Conservation (phyloP, 1,140 invertebrate species). For the Drosophila prosaltans region DNA sequence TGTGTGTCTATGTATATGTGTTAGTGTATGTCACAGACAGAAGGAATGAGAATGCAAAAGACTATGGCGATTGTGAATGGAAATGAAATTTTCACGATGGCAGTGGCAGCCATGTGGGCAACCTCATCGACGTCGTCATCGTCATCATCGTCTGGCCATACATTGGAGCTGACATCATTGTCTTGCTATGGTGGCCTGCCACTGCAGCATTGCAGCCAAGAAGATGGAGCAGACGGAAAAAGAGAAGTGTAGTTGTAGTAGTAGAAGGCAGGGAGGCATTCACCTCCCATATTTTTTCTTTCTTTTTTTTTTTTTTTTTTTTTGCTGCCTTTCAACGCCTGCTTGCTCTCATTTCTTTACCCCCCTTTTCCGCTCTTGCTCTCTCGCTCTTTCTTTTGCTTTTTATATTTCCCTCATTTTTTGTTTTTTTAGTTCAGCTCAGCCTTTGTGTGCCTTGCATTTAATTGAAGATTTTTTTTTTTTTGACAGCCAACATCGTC, state of each 20-base stretch:
- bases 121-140: slow-evolving; percentile 7
- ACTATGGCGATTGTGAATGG: slow-evolving; percentile 38
- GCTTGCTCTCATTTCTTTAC: slow-evolving; percentile 42
- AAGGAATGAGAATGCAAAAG: slow-evolving; percentile 47
- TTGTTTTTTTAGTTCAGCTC: slow-evolving; percentile 55
- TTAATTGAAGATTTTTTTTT: slow-evolving; percentile 72
- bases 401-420: slow-evolving; percentile 35
- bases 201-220: slow-evolving; percentile 28
- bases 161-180: slow-evolving; percentile 73
- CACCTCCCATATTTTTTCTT: background rate
- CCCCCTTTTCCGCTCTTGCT: slow-evolving; percentile 31
- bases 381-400: slow-evolving; percentile 20
- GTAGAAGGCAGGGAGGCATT: slow-evolving; percentile 11
- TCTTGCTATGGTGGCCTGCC: slow-evolving; percentile 63
- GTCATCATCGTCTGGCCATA: slow-evolving; percentile 6
- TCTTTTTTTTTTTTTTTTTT: background rate
- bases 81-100: slow-evolving; percentile 16
- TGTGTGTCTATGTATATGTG: background rate
- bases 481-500: slow-evolving; percentile 77
- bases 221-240: background rate
- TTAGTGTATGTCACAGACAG: slow-evolving; percentile 29
- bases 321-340: slow-evolving; percentile 14
- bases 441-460: slow-evolving; percentile 74
- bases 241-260: background rate
- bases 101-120: slow-evolving; percentile 16